Percentiles rank a stretch among this genome's conserved stretches.
Evolutionary conservation across 2,113 vertebrate genomes (phyloP).

Genomic region (Paradisaea rubra): DNA sequence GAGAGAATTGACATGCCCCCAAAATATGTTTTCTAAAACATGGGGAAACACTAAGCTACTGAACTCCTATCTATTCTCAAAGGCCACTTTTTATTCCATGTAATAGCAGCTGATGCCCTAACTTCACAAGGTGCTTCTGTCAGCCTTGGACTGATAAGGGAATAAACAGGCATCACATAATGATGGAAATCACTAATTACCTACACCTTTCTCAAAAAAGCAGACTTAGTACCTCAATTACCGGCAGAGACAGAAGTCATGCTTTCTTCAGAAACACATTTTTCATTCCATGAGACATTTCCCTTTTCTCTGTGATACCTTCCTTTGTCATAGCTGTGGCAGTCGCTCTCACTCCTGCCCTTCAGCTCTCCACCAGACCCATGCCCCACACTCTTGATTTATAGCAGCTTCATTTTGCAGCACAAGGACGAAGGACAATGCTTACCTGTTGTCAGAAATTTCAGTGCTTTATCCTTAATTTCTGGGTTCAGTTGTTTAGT

Average conservation of each 20-base stretch:
- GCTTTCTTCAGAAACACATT: neutral
- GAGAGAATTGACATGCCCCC: neutral
- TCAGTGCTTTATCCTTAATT: slow-evolving; percentile 56
- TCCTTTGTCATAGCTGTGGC: neutral
- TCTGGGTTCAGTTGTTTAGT: slow-evolving; percentile 66
- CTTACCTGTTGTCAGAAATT: slow-evolving; percentile 77
- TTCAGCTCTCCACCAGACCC: neutral
- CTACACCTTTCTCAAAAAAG: neutral
- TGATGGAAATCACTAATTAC: neutral
- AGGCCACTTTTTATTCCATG: neutral
- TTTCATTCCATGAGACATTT: neutral
- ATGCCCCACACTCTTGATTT: neutral
- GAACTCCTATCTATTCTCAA: neutral
- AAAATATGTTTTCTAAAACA: neutral
- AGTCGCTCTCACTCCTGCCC: neutral
- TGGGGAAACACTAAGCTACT: neutral
- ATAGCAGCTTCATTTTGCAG: neutral
- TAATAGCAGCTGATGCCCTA: neutral
- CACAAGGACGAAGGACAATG: neutral
- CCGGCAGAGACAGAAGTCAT: neutral
- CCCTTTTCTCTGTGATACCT: neutral
- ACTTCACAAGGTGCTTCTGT: neutral
- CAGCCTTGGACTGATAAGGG: neutral
- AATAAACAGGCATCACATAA: neutral
- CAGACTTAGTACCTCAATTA: neutral